Base-by-base conservation (phyloP, 2,888 invertebrate species). In the Chymomyza procnemis region DNA sequence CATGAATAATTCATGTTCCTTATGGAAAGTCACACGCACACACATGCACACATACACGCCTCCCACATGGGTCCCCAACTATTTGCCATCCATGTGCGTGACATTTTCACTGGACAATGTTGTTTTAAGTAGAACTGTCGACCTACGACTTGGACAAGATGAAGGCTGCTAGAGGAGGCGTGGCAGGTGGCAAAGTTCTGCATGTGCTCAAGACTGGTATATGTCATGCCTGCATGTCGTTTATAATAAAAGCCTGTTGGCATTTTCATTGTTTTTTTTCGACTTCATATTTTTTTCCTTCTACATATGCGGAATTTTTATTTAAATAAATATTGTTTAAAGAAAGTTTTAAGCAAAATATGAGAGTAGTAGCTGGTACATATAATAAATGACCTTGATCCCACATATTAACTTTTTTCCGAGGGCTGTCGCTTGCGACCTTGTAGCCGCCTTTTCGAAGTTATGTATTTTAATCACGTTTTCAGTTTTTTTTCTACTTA, bases 1-100 rank as follows among this genome's bases (percentile, higher is more conserved):
- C 63, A 79, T 88, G 87, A 88, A 89, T 88, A 78, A 89, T 88
- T 89, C 86, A 88, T 88, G 79, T 85, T 78, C 60, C 67, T 80
- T 83, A 88, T 88, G 78, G 73, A 82, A 88, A 85, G 71, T 75
- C 73, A 41, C 21, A 54, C 14, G 21, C 6, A 57, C n/a, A 41
- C 41, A 18, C n/a, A n/a, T n/a, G 16, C 30, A 2, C 14, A 8
- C 21, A 64, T 16, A 77, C 68, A 74, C 65, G 61, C 21, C n/a
- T 16, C 26, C 4, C 14, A 56, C 16, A 56, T 22, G 67, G 19
- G 18, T 50, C 18, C 18, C 8, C 4, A n/a, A 19, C n/a, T 47
- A 52, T 21, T 59, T 56, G 30, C 64, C 69, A 61, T 59, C 69
- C 78, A 56, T 62, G 75, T 76, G 85, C 80, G 76, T 81, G 82